Percentiles rank a stretch among this genome's conserved stretches.
Conservation (phyloP, 2,797 vertebrate species). For the Phalanger gymnotis region DNA sequence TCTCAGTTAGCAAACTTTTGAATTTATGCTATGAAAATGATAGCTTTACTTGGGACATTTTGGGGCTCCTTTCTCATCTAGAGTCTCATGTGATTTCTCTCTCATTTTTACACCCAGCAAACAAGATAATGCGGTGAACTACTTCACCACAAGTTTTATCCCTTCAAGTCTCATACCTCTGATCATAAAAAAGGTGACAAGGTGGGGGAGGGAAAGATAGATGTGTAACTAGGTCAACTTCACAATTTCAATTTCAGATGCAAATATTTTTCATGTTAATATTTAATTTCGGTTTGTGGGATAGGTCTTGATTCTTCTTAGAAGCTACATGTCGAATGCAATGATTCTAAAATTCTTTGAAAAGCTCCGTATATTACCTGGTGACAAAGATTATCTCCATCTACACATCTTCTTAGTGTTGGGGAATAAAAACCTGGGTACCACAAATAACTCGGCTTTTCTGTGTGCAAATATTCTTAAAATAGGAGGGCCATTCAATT, state of each 20-base stretch:
- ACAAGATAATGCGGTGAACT: not conserved
- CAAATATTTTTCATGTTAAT: conserved; percentile 61
- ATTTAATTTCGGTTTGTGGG: conserved; percentile 58
- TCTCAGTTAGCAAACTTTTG: rapidly evolving
- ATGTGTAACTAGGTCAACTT: conserved; percentile 75
- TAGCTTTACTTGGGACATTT: rapidly evolving
- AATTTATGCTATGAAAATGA: rapidly evolving
- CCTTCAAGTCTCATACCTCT: not conserved
- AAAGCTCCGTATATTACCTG: not conserved
- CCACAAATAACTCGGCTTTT: not conserved
- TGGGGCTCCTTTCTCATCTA: rapidly evolving
- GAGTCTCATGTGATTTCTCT: too few species aligned
- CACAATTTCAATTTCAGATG: conserved; percentile 52
- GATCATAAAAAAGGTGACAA: not conserved
- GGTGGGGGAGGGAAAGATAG: conserved; percentile 47
- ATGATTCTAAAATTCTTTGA: conserved; percentile 27
- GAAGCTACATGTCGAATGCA: conserved; percentile 49
- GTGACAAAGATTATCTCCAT: too few species aligned
- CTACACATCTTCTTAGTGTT: not conserved
- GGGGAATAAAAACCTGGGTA: not conserved
- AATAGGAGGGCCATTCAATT: not conserved
- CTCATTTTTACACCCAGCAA: not conserved
- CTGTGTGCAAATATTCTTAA: rapidly evolving
- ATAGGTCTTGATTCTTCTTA: conserved; percentile 59
- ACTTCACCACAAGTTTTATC: conserved; percentile 21